These are phyloP conservation scores for Drosophila meridionalis DNA, from an alignment of 2,888 invertebrate species.

Conservation along the genomic window DNA sequence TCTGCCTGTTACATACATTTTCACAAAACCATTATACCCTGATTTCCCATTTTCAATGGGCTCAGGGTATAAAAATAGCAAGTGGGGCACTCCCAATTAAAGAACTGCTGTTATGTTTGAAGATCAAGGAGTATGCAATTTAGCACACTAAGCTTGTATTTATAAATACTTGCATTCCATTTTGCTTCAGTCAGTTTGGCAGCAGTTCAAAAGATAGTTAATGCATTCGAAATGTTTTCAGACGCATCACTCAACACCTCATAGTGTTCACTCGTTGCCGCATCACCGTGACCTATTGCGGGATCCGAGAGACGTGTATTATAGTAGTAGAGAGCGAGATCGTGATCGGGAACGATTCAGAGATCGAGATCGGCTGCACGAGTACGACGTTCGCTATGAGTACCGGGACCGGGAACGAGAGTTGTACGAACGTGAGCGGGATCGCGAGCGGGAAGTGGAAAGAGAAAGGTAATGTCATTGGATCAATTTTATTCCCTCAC, in stretches of 20 bases:
- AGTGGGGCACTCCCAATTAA: too few relatives aligned
- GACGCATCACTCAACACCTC: constrained; percentile 86
- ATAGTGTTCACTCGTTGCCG: constrained; percentile 86
- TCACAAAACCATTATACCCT: too few relatives aligned
- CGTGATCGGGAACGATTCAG: constrained; percentile 85
- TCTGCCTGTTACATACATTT: too few relatives aligned
- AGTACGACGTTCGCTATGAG: constrained; percentile 85
- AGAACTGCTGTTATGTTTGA: too few relatives aligned
- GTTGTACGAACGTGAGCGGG: constrained; percentile 84
- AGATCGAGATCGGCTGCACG: constrained; percentile 84
- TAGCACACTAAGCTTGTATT: too few relatives aligned
- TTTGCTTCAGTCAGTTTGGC: neutral
- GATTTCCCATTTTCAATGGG: too few relatives aligned
- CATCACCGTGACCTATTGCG: constrained; percentile 85
- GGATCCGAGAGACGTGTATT: constrained; percentile 85
- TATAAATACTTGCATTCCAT: too few relatives aligned
- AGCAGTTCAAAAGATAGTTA: neutral
- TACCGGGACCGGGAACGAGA: constrained; percentile 85
- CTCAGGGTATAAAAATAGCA: too few relatives aligned
- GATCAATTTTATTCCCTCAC: neutral
- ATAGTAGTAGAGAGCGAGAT: constrained; percentile 85
- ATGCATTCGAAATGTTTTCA: constrained; percentile 44
- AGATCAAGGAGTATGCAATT: too few relatives aligned
- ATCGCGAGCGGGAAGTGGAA: constrained; percentile 85
- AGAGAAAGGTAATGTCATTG: constrained; percentile 83